Percentiles rank a stretch among this genome's conserved stretches.
phyloP scores from a whole-genome alignment of 2,888 invertebrate genomes.

The Vannuccia rotundouncinata region DNA sequence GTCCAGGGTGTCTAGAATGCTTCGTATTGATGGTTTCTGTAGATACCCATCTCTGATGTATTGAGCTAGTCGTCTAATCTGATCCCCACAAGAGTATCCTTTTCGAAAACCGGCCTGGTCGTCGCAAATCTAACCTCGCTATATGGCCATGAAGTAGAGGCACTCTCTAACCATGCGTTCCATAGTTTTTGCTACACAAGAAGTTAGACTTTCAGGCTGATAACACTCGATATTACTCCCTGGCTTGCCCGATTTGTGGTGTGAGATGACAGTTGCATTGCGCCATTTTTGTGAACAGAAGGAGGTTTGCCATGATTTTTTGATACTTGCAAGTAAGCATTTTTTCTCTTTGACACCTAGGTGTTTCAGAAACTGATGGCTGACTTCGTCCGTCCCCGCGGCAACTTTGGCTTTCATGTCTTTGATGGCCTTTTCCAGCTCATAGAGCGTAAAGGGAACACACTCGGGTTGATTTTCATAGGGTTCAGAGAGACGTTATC shows the following conservation, averaged over 20 bases:
- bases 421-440: neutral
- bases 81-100: neutral
- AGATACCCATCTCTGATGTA: neutral
- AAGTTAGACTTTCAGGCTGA: neutral
- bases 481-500: neutral
- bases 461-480: neutral
- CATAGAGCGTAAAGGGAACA: neutral
- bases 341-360: too few species aligned
- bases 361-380: too few species aligned
- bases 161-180: slow-evolving; percentile 13
- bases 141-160: neutral
- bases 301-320: too few species aligned
- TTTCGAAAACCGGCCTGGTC: neutral
- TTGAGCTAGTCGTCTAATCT: neutral
- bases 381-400: neutral
- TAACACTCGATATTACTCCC: neutral
- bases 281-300: too few species aligned
- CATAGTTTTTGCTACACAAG: slow-evolving; percentile 14
- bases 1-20: slow-evolving; percentile 4
- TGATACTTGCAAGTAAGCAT: too few species aligned
- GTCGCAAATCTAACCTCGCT: neutral
- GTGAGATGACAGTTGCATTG: too few species aligned
- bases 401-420: neutral
- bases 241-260: neutral
- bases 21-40: neutral